phyloP scores from a whole-genome alignment of 2,888 invertebrate species.

The Cancer borealis region DNA sequence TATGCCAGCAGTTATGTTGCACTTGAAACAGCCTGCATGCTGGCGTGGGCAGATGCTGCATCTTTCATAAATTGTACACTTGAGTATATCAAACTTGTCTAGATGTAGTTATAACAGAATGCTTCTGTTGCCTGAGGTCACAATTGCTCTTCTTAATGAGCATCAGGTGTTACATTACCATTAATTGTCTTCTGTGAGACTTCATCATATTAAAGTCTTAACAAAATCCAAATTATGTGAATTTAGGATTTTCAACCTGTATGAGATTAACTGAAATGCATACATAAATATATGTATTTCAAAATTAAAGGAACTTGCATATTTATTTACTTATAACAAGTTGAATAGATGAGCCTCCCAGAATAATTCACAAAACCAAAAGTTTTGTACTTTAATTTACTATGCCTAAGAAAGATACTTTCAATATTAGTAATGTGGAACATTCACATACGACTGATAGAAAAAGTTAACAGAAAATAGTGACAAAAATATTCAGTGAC shows the following conservation, averaged over 20 bases:
- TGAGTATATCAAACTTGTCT: neutral
- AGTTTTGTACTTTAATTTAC: neutral
- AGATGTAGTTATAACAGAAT: neutral
- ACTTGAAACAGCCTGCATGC: neutral
- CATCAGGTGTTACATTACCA: neutral
- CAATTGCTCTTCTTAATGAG: neutral
- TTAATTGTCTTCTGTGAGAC: neutral
- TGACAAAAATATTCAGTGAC: neutral
- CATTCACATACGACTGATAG: neutral
- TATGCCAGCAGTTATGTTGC: neutral
- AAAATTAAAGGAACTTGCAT: too few relatives aligned
- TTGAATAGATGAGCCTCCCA: too few relatives aligned
- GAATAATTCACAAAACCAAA: neutral
- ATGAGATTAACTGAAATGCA: neutral
- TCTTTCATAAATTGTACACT: neutral
- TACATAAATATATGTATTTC: too few relatives aligned
- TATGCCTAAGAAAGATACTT: neutral
- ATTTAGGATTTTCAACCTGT: neutral
- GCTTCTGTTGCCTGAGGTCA: neutral
- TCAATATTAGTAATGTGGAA: neutral
- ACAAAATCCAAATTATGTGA: neutral
- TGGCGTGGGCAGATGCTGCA: neutral
- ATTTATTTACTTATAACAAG: too few relatives aligned
- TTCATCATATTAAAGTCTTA: neutral
- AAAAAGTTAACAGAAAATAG: neutral